A percentile compares a stretch with the other conserved stretches of the same genome.
phyloP scores from a whole-genome alignment of 2,113 vertebrate genomes.

The Pomatostomus ruficeps region DNA sequence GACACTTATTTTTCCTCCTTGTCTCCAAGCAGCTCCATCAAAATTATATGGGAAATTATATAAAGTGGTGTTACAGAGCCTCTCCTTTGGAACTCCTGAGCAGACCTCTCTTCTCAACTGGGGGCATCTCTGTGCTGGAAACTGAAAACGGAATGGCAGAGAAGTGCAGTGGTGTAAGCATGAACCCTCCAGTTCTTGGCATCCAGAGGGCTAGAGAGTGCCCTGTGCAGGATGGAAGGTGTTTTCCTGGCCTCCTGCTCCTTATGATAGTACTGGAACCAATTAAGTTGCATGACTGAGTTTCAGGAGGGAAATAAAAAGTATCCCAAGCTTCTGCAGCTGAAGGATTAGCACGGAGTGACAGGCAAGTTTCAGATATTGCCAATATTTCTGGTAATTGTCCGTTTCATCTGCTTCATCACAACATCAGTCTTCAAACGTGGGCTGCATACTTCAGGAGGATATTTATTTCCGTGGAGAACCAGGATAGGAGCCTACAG shows the following conservation, averaged over 20 bases:
- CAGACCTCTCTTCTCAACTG: neutral
- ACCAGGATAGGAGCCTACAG: neutral
- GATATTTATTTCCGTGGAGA: neutral
- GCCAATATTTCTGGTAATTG: neutral
- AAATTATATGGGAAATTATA: neutral
- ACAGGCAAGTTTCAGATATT: neutral
- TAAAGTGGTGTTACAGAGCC: neutral
- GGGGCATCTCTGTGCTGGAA: neutral
- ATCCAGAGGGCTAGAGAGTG: neutral
- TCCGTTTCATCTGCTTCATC: neutral
- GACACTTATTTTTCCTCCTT: neutral
- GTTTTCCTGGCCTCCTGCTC: neutral
- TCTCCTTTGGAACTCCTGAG: neutral
- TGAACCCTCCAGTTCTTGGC: neutral
- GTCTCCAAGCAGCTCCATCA: neutral
- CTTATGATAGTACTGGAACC: neutral
- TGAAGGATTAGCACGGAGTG: neutral
- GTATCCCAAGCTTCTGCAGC: neutral
- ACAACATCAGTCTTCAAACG: neutral
- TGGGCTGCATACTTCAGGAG: neutral
- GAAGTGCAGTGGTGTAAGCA: neutral
- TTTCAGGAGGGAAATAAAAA: neutral
- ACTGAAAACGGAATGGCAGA: neutral
- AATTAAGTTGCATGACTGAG: neutral
- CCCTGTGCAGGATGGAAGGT: accelerated